Evolutionary conservation across 2,113 vertebrate species (phyloP).

Genomic region (Ctenodactylus gundi): DNA sequence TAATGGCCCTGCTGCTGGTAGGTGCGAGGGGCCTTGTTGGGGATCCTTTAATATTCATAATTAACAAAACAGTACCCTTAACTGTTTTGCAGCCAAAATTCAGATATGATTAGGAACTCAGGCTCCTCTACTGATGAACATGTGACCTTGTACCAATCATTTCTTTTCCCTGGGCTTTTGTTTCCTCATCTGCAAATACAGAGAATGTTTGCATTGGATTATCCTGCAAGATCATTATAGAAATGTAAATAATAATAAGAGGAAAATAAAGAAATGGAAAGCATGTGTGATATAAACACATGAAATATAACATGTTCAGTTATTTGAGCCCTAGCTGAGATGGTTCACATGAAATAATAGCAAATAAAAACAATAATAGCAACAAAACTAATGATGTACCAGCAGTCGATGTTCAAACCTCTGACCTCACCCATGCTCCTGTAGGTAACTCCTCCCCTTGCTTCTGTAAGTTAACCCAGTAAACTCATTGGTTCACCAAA

Average conservation of each 20-base stretch:
- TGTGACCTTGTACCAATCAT: neutral
- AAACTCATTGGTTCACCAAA: too few relatives aligned
- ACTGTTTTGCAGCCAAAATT: too few relatives aligned
- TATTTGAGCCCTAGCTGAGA: too few relatives aligned
- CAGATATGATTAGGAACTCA: neutral
- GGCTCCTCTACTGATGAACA: neutral
- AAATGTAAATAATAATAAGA: neutral
- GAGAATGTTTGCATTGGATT: neutral
- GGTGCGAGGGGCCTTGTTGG: too few relatives aligned
- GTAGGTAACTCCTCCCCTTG: too few relatives aligned
- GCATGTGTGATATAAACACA: too few relatives aligned
- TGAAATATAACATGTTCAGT: neutral
- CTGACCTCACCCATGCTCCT: too few relatives aligned
- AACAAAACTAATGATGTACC: neutral
- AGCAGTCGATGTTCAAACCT: neutral
- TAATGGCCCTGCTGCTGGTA: neutral
- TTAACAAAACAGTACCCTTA: neutral
- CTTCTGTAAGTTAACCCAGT: too few relatives aligned
- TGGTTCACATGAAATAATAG: neutral
- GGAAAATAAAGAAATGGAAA: neutral
- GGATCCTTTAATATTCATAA: accelerated
- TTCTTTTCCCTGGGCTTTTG: neutral
- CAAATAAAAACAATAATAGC: neutral
- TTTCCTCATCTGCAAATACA: neutral
- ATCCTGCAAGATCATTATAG: neutral